These are phyloP conservation scores for Stenchaetothrips biformis DNA, from an alignment of 2,888 invertebrate genomes.

Conservation along the genomic window DNA sequence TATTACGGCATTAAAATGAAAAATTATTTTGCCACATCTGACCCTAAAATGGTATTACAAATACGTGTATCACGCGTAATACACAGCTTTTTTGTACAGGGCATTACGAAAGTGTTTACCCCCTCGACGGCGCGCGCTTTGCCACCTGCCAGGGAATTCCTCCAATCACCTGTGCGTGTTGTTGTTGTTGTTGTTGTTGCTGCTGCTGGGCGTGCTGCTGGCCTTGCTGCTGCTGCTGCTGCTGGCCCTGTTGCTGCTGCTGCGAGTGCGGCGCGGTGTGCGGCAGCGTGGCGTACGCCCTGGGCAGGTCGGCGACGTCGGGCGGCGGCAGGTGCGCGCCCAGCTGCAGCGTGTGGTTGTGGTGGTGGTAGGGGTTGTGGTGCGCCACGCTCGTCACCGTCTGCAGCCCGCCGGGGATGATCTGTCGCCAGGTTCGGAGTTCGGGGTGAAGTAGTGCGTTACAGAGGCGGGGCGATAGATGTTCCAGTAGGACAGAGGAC, in stretches of 20 bases:
- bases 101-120: too few species aligned
- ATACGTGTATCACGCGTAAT: too few species aligned
- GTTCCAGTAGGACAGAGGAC: not conserved
- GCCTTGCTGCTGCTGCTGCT: not conserved
- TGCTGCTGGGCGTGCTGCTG: not conserved
- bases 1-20: too few species aligned
- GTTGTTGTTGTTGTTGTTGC: not conserved
- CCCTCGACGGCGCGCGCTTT: too few species aligned
- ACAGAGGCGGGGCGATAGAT: not conserved
- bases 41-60: too few species aligned
- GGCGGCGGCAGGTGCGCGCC: constrained; percentile 18
- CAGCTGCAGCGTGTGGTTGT: constrained; percentile 18
- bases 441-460: not conserved
- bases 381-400: constrained; percentile 10
- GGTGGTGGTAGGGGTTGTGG: constrained; percentile 15
- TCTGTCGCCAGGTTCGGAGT: not conserved
- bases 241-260: not conserved
- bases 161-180: not conserved
- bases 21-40: too few species aligned
- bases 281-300: constrained; percentile 14
- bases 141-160: too few species aligned
- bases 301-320: constrained; percentile 12
- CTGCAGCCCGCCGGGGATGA: constrained; percentile 16
- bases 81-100: too few species aligned
- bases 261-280: not conserved